phyloP scores from a whole-genome alignment of 2,888 invertebrate species.

The Neoitamus cyanurus region DNA sequence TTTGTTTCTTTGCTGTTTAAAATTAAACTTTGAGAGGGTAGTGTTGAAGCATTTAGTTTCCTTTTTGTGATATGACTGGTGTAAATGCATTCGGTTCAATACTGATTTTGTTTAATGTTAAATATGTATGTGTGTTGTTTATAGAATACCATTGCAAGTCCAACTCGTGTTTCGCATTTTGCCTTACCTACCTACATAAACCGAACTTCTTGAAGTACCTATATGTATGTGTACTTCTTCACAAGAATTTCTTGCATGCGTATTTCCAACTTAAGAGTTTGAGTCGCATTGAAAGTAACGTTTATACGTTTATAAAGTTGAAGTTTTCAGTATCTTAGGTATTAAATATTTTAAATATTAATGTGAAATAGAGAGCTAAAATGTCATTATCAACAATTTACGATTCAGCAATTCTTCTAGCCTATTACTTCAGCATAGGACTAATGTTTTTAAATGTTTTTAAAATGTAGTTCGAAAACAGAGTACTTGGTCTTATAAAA shows the following conservation, averaged over 20 bases:
- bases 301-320: background rate
- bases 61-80: slow-evolving; percentile 6
- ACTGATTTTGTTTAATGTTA: background rate
- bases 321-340: background rate
- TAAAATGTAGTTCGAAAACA: background rate
- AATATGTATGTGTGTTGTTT: background rate
- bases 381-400: background rate
- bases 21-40: background rate
- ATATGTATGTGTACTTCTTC: background rate
- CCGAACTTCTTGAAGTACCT: background rate
- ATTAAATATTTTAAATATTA: background rate
- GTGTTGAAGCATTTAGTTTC: background rate
- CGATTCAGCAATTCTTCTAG: background rate
- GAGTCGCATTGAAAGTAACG: background rate
- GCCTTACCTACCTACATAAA: background rate
- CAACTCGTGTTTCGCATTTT: background rate
- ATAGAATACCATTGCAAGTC: background rate
- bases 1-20: background rate
- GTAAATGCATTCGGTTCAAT: slow-evolving; percentile 14
- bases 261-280: background rate
- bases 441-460: background rate
- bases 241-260: background rate
- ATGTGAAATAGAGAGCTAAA: background rate
- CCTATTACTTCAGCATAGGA: background rate
- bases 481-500: background rate